Evolutionary conservation across 2,797 vertebrate species (phyloP).

Genomic region (Zenarchopterus dispar): DNA sequence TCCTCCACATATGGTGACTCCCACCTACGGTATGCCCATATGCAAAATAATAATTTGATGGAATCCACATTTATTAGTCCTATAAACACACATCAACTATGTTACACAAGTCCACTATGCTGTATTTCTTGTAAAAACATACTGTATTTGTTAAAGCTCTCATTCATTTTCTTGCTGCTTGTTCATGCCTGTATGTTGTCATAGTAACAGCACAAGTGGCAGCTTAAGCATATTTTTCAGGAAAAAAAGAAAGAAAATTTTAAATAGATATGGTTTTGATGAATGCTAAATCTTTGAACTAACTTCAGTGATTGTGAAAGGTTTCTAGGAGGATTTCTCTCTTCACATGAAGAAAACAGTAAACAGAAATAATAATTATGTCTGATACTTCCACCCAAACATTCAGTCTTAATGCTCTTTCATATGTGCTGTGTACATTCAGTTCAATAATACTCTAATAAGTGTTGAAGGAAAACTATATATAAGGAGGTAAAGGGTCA

Average conservation of each 20-base stretch:
- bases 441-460: too few relatives aligned
- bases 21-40: slow-evolving; percentile 19
- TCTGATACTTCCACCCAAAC: too few relatives aligned
- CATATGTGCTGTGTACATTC: too few relatives aligned
- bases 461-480: too few relatives aligned
- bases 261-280: slow-evolving; percentile 5
- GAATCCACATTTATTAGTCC: not conserved
- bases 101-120: not conserved
- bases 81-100: slow-evolving; percentile 11
- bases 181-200: slow-evolving; percentile 19
- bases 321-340: not conserved
- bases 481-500: too few relatives aligned
- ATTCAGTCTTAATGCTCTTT: too few relatives aligned
- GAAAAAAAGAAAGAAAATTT: slow-evolving; percentile 7
- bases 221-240: not conserved
- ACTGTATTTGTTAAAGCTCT: not conserved
- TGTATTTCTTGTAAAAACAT: slow-evolving; percentile 13
- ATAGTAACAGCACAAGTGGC: slow-evolving; percentile 32
- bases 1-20: slow-evolving; percentile 38
- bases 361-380: too few relatives aligned
- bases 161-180: slow-evolving; percentile 1
- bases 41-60: slow-evolving; percentile 2
- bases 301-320: not conserved
- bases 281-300: not conserved
- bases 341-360: too few relatives aligned